phyloP scores from a whole-genome alignment of 2,888 invertebrate genomes.

The Brachynemurus nebulosus region DNA sequence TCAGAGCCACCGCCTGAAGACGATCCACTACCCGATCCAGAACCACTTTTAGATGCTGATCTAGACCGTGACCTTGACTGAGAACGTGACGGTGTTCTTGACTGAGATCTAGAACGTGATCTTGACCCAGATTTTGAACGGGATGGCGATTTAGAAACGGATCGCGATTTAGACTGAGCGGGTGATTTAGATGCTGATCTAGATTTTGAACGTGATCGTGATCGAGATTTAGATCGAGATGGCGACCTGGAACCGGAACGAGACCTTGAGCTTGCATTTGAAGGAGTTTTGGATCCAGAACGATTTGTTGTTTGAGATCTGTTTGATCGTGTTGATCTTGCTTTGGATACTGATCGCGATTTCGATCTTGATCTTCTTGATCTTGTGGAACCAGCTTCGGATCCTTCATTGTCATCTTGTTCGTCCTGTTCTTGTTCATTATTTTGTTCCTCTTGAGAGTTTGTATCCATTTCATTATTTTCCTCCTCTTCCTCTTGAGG shows the following conservation, averaged over 20 bases:
- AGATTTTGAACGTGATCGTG: slow-evolving; percentile 37
- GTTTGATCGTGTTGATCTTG: slow-evolving; percentile 18
- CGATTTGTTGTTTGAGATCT: slow-evolving; percentile 38
- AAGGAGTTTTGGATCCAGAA: slow-evolving; percentile 35
- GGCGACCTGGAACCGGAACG: slow-evolving; percentile 24
- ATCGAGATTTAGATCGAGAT: slow-evolving; percentile 29
- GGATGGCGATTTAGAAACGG: slow-evolving; percentile 21
- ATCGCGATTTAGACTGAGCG: slow-evolving; percentile 18
- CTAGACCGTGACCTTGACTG: slow-evolving; percentile 23
- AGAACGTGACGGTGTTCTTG: slow-evolving; percentile 24
- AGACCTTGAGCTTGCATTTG: slow-evolving; percentile 14
- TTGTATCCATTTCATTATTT: slow-evolving; percentile 51
- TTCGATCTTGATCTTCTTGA: slow-evolving; percentile 26
- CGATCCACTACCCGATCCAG: slow-evolving; percentile 20
- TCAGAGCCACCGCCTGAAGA: slow-evolving; percentile 23
- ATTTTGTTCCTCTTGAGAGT: slow-evolving; percentile 36
- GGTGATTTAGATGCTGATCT: slow-evolving; percentile 22
- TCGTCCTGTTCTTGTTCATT: slow-evolving; percentile 26
- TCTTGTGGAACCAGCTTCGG: slow-evolving; percentile 21
- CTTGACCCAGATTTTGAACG: slow-evolving; percentile 22
- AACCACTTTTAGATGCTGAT: slow-evolving; percentile 23
- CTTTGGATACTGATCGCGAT: slow-evolving; percentile 23
- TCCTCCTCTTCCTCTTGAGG: slow-evolving; percentile 50
- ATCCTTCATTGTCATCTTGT: slow-evolving; percentile 23
- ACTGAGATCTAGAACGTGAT: slow-evolving; percentile 21